phyloP scores from a whole-genome alignment of 2,797 vertebrate species.

The Bovichtus variegatus region DNA sequence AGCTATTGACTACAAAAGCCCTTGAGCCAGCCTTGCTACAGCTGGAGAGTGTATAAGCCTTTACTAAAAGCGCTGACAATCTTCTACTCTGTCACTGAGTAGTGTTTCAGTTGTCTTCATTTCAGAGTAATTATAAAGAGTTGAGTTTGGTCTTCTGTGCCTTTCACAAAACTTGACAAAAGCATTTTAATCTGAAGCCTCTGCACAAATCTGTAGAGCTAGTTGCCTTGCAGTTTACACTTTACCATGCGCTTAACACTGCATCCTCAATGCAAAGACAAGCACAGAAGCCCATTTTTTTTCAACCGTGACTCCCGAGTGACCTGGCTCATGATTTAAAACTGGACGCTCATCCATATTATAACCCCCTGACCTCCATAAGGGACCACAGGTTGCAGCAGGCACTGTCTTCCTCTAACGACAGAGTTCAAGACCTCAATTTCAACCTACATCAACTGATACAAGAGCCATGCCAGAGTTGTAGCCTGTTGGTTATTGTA shows the following conservation, averaged over 20 bases:
- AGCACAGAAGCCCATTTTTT: slow-evolving; percentile 23
- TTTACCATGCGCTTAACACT: no score
- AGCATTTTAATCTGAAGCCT: slow-evolving; percentile 35
- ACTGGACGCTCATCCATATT: slow-evolving; percentile 24
- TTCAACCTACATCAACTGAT: slow-evolving; percentile 70
- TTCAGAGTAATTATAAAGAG: slow-evolving; percentile 58
- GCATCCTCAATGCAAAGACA: not conserved
- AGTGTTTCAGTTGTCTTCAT: slow-evolving; percentile 56
- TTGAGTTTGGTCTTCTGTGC: slow-evolving; percentile 30
- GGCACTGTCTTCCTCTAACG: slow-evolving; percentile 48
- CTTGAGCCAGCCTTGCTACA: slow-evolving; percentile 40
- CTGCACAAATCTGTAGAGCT: slow-evolving; percentile 13
- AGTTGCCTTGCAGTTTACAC: slow-evolving; percentile 6
- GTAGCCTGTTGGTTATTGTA: slow-evolving; percentile 62
- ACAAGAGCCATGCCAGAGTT: slow-evolving; percentile 48
- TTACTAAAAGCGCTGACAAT: slow-evolving; percentile 68
- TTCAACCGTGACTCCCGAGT: slow-evolving; percentile 5
- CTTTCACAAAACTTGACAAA: slow-evolving; percentile 29
- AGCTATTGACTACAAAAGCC: slow-evolving; percentile 68
- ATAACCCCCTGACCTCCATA: slow-evolving; percentile 46
- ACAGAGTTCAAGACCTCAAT: slow-evolving; percentile 78
- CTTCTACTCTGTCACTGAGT: slow-evolving; percentile 44
- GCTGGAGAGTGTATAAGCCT: slow-evolving; percentile 60
- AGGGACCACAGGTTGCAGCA: slow-evolving; percentile 37
- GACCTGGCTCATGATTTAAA: slow-evolving; percentile 40